Evolutionary conservation across 30 jellyfish, hydroid and myxozoan genomes (phyloP), one percentile per base, ranked within the genome.

Genomic region (Sanderia malayensis): DNA sequence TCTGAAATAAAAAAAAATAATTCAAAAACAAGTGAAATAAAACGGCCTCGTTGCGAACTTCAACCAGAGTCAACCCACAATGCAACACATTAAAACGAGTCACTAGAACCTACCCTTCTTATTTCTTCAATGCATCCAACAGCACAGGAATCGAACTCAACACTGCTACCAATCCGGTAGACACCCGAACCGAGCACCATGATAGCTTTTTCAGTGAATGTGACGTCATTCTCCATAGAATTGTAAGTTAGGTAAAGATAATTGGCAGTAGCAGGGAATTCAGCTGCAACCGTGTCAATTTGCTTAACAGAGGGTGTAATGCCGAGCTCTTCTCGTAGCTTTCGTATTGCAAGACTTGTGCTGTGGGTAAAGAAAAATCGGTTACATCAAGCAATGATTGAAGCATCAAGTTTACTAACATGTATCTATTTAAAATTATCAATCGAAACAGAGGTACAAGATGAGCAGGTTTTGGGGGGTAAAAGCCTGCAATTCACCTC

Each of bases 251-350:
- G 81, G 52, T 93, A 93, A 0, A 93, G 84, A 60, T 93, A 93
- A 63, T 93, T 93, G 21, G 99, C 97, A 41, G 82, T 85, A 44
- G 99, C 97, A 46, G 97, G 96, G 72, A 85, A 93, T 52, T 93
- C 99, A 6, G 97, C 99, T 7, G 99, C 99, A n/a, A 93, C 99
- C 7, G 99, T 93, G 78, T 93, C 99, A 78, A 93, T 93, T 47
- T 93, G 91, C 74, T 86, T 93, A 37, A 93, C 95, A 49, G 29
- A 65, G 0, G 99, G 96, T 2, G 84, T 44, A 62, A 93, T 81
- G 46, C 86, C 82, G 18, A 68, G 63, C 55, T 86, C 96, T 57
- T 29, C 47, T 23, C 99, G 88, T 13, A 64, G 59, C 49, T 37
- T 81, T 34, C 99, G 79, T 0, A 93, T 82, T 1, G 94, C 95